Conservation (phyloP, 2,797 vertebrate genomes). For the Mormyrops attenuatus region DNA sequence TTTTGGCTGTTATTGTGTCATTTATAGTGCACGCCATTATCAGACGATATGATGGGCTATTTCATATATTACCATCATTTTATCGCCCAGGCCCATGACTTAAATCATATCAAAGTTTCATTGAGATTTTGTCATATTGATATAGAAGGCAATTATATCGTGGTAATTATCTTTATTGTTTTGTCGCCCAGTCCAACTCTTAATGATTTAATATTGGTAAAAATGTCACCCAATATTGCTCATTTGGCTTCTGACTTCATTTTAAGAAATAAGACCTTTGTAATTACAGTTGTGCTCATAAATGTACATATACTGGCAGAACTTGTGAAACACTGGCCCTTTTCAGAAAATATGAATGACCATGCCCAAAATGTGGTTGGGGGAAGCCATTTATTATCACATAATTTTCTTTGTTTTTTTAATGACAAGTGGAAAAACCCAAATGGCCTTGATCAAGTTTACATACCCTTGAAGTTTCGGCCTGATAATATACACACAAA, state of each 20-base stretch:
- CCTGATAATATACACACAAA: no score
- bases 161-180: not conserved
- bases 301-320: not conserved
- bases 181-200: not conserved
- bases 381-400: not conserved
- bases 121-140: not conserved
- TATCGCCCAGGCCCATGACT: not conserved
- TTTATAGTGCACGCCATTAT: not conserved
- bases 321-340: not conserved
- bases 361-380: not conserved
- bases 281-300: not conserved
- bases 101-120: not conserved
- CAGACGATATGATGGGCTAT: not conserved
- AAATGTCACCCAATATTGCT: not conserved
- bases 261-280: not conserved
- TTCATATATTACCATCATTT: not conserved
- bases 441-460: not conserved
- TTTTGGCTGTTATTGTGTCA: not conserved
- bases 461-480: not conserved
- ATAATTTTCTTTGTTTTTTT: not conserved
- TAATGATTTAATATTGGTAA: not conserved
- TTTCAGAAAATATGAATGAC: not conserved
- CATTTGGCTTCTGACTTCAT: not conserved
- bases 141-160: not conserved
- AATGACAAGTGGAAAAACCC: not conserved